Percentiles rank a stretch among this genome's conserved stretches.
These are phyloP conservation scores for Megaleporinus macrocephalus DNA, from an alignment of 2,113 vertebrate species.

Conservation along the genomic window DNA sequence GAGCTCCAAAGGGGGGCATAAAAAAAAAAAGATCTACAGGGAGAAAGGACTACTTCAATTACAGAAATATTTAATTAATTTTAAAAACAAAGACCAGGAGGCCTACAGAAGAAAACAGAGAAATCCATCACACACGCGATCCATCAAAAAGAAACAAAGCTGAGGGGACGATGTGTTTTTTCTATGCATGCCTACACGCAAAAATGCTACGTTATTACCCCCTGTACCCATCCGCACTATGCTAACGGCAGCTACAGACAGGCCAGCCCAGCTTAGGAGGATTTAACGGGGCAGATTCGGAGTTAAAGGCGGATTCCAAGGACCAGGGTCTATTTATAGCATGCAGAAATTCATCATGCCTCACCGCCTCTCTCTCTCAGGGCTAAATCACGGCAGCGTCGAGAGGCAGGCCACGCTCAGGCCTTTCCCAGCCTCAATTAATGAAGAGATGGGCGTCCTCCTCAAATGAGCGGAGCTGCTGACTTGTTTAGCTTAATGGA, in stretches of 20 bases:
- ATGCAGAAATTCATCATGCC: conserved; percentile 61
- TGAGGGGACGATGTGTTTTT: too few species aligned
- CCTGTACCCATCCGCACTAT: not conserved
- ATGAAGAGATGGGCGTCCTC: conserved; percentile 42
- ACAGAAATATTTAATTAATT: conserved; percentile 70
- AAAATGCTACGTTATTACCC: too few species aligned
- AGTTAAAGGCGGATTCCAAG: conserved; percentile 68
- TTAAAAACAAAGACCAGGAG: conserved; percentile 29
- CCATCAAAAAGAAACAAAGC: not conserved
- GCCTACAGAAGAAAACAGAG: not conserved
- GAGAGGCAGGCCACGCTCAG: conserved; percentile 55
- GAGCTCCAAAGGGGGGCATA: conserved; percentile 66
- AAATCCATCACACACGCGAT: conserved; percentile 42
- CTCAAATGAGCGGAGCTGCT: conserved; percentile 36
- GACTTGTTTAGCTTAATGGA: conserved; percentile 33
- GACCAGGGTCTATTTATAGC: conserved; percentile 70
- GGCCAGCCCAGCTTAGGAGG: conserved; percentile 46
- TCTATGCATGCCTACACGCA: too few species aligned
- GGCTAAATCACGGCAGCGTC: conserved; percentile 59
- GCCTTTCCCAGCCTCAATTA: conserved; percentile 40
- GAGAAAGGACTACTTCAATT: conserved; percentile 64
- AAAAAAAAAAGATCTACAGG: conserved; percentile 57
- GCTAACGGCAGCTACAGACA: conserved; percentile 44
- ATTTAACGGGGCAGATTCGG: conserved; percentile 65
- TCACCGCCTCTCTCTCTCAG: conserved; percentile 50